Conservation (phyloP, 1,140 invertebrate species). For the Hylaeus anthracinus region DNA sequence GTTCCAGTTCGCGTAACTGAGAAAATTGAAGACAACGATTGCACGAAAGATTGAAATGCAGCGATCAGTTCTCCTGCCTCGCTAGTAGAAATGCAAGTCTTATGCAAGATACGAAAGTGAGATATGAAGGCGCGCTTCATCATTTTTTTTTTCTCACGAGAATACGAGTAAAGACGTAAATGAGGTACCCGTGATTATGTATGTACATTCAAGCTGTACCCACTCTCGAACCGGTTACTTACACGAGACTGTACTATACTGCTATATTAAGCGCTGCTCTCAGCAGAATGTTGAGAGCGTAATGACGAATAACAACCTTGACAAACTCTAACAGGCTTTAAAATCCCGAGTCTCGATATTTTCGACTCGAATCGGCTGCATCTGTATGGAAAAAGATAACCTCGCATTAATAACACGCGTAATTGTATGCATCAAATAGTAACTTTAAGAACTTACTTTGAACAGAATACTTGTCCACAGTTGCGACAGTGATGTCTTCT, state of each 20-base stretch:
- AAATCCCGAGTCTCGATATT: conserved; percentile 93
- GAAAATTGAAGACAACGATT: neutral
- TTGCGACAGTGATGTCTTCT: conserved; percentile 98
- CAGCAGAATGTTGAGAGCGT: conserved; percentile 73
- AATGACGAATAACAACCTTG: conserved; percentile 88
- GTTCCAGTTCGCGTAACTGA: neutral
- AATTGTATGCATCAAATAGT: neutral
- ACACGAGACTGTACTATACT: conserved; percentile 30
- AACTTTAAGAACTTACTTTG: conserved; percentile 84
- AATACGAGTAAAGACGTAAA: conserved; percentile 34
- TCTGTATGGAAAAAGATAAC: conserved; percentile 73
- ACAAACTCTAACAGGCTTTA: conserved; percentile 95
- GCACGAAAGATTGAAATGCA: conserved; percentile 45
- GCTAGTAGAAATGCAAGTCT: conserved; percentile 20
- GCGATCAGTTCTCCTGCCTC: conserved; percentile 15
- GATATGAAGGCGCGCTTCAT: neutral
- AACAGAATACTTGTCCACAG: conserved; percentile 98
- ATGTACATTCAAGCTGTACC: conserved; percentile 53
- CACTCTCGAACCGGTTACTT: conserved; percentile 34
- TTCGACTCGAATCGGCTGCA: conserved; percentile 97
- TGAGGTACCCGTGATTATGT: conserved; percentile 39
- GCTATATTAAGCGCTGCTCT: conserved; percentile 73
- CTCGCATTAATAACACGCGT: neutral
- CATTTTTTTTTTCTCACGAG: conserved; percentile 20
- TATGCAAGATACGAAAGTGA: neutral